Conservation (phyloP, 2,888 invertebrate species). For the Pyrgus malvae region DNA sequence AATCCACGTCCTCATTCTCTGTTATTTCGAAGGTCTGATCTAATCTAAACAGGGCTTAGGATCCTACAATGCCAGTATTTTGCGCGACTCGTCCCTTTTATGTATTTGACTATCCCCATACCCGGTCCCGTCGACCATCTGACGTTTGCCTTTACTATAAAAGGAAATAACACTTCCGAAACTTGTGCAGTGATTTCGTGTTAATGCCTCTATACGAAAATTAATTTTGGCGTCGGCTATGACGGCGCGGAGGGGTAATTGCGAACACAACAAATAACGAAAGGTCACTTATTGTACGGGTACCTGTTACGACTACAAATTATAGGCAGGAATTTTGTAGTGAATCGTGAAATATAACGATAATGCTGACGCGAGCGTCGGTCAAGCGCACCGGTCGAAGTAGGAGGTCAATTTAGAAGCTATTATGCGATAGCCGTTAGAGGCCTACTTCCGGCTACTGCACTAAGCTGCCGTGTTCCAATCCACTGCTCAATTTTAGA, state of each 20-base stretch:
- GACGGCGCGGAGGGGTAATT: slow-evolving; percentile 34
- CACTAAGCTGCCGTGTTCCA: slow-evolving; percentile 76
- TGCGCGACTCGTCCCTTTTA: slow-evolving; percentile 78
- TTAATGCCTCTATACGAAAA: slow-evolving; percentile 60
- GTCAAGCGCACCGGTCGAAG: slow-evolving; percentile 43
- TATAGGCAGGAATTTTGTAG: slow-evolving; percentile 17
- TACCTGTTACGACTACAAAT: background rate
- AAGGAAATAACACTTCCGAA: slow-evolving; percentile 73
- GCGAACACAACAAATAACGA: slow-evolving; percentile 14
- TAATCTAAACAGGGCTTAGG: slow-evolving; percentile 81
- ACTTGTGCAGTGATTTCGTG: slow-evolving; percentile 64
- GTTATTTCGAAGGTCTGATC: slow-evolving; percentile 82
- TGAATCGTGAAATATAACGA: slow-evolving; percentile 38
- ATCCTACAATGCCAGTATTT: slow-evolving; percentile 78
- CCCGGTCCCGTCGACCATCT: slow-evolving; percentile 58
- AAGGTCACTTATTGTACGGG: slow-evolving; percentile 1
- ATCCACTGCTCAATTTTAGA: slow-evolving; percentile 73
- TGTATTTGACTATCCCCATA: slow-evolving; percentile 73
- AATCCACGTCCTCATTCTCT: slow-evolving; percentile 82
- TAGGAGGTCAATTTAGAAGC: slow-evolving; percentile 76
- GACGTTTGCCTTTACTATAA: slow-evolving; percentile 70
- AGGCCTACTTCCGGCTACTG: slow-evolving; percentile 79
- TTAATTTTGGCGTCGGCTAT: slow-evolving; percentile 52
- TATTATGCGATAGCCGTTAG: slow-evolving; percentile 77
- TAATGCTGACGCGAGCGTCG: slow-evolving; percentile 50